Conservation (phyloP, 1,140 invertebrate species). For the Tyrophagus putrescentiae region DNA sequence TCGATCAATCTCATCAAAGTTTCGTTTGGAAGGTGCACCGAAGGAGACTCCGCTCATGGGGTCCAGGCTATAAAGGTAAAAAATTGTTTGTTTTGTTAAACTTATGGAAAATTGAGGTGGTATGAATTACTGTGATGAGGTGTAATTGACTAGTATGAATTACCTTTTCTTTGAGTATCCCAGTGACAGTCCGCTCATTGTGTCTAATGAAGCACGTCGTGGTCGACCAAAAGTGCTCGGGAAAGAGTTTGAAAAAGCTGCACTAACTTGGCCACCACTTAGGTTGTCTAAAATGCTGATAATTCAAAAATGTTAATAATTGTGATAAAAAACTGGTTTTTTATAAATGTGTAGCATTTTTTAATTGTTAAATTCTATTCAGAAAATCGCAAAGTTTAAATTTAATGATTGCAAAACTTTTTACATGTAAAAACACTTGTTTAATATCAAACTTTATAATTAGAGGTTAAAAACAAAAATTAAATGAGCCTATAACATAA, state of each 20-base stretch:
- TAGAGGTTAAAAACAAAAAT: background rate
- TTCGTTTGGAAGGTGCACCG: conserved; percentile 33
- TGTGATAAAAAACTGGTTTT: background rate
- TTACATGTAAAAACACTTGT: too few relatives aligned
- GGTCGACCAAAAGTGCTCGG: background rate
- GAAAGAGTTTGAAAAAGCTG: background rate
- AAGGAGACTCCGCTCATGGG: conserved; percentile 12
- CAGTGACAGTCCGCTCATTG: conserved; percentile 15
- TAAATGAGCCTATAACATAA: too few relatives aligned
- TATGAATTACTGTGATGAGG: background rate
- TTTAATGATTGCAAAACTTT: too few relatives aligned
- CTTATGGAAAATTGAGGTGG: background rate
- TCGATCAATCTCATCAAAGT: conserved; percentile 46
- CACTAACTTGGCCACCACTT: background rate
- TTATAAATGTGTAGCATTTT: too few relatives aligned
- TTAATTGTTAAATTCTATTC: too few relatives aligned
- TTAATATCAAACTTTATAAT: too few relatives aligned
- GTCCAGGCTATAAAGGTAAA: conserved; percentile 7
- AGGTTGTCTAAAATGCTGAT: background rate
- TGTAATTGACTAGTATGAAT: background rate
- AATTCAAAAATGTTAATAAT: background rate
- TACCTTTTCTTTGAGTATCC: conserved; percentile 11
- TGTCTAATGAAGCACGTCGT: conserved; percentile 4
- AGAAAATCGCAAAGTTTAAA: too few relatives aligned
- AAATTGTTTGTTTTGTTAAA: background rate